phyloP scores from a whole-genome alignment of 2,797 vertebrate species.

The Aselliscus stoliczkanus region DNA sequence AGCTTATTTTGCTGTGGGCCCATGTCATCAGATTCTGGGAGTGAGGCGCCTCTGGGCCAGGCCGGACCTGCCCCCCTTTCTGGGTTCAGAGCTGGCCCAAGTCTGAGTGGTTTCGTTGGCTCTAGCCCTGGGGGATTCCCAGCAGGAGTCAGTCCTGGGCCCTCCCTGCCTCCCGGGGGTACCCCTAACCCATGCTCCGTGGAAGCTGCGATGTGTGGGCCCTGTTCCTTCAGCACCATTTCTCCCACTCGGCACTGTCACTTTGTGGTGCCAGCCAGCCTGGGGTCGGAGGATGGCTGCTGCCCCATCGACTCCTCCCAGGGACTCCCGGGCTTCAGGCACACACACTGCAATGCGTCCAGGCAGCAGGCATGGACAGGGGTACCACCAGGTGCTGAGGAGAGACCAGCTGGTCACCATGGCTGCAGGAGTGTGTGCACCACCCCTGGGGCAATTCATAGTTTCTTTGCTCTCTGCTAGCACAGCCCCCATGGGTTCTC shows the following conservation, averaged over 20 bases:
- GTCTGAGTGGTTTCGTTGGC: not conserved
- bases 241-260: not conserved
- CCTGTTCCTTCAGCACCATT: not conserved
- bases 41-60: conserved; percentile 77
- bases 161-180: not conserved
- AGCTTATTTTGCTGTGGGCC: no score
- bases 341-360: no score
- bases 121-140: not conserved
- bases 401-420: not conserved
- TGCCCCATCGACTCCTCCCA: not conserved
- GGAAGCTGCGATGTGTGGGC: not conserved
- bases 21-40: conserved; percentile 99
- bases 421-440: no score
- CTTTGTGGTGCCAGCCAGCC: not conserved
- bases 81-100: not conserved
- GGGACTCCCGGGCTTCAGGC: not conserved
- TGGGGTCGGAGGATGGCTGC: not conserved
- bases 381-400: not conserved
- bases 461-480: not conserved
- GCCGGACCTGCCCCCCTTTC: not conserved
- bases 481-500: not conserved
- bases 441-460: not conserved
- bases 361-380: not conserved
- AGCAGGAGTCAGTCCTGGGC: not conserved
- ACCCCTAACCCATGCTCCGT: not conserved